phyloP scores from a whole-genome alignment of 2,888 invertebrate species.

The Pammene aurita region DNA sequence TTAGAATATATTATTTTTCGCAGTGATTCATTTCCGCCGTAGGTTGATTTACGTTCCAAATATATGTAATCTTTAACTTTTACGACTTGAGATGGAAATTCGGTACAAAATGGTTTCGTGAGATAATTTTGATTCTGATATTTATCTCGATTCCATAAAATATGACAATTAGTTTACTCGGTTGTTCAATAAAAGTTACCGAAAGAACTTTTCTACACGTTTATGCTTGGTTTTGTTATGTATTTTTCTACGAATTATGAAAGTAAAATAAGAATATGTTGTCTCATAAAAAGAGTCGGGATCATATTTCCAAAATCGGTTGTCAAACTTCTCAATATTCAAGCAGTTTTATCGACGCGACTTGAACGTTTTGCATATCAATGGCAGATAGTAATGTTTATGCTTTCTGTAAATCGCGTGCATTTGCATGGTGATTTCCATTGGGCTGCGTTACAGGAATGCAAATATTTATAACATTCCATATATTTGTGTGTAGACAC shows the following conservation, averaged over 20 bases:
- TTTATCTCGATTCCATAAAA: too few species aligned
- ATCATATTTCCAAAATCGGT: neutral
- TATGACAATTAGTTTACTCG: too few species aligned
- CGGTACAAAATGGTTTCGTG: too few species aligned
- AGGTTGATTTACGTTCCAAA: too few species aligned
- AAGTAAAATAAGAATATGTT: neutral
- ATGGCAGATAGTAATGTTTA: constrained; percentile 30
- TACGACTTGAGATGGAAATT: too few species aligned
- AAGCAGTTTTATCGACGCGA: neutral
- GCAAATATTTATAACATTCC: constrained; percentile 19
- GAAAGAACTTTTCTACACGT: too few species aligned
- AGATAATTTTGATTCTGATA: too few species aligned
- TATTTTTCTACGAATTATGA: too few species aligned
- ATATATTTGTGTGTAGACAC: neutral
- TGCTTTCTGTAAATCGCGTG: constrained; percentile 27
- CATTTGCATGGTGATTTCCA: constrained; percentile 25
- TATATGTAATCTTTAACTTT: too few species aligned
- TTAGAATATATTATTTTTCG: too few species aligned
- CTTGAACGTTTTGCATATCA: constrained; percentile 17
- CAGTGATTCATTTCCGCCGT: neutral
- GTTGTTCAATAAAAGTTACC: too few species aligned
- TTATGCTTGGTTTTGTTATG: too few species aligned
- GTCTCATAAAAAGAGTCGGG: neutral
- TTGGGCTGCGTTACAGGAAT: constrained; percentile 18
- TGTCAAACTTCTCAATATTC: neutral